Base-by-base conservation (phyloP, 1,140 invertebrate species). In the Aculops lycopersici region DNA sequence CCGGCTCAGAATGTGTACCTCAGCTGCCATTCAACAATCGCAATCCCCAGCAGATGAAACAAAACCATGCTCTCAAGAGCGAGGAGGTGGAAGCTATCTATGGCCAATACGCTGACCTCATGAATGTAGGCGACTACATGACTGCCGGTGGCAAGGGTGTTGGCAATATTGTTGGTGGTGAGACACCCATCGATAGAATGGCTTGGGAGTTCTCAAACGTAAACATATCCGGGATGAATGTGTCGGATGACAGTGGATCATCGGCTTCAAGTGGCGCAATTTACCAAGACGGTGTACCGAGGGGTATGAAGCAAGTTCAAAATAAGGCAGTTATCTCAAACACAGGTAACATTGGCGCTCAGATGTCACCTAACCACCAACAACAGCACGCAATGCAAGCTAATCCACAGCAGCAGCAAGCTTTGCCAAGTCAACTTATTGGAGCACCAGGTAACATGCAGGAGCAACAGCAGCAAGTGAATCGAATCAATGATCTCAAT, bases 21-120 rank as follows among this genome's bases (percentile, higher is more conserved):
- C 24, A 31, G n/a, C n/a, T n/a, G 24, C 24, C 24, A n/a, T n/a
- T n/a, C n/a, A n/a, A 39, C 5, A 18, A n/a, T 39, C 16, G 16
- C 16, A 20, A 39, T 38, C 24, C 40, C 17, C 31, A 24, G 4
- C 21, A 24, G 21, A 20, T 19, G 13, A 16, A 17, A 3, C 36
- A 20, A 18, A 36, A 31, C 41, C 42, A 45, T 20, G 47, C 44
- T 18, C 77, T 31, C n/a, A 31, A 31, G 24, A 74, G 80, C 53
- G 75, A 41, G 21, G 45, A 50, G 37, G 44, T 43, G 3, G 48
- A 49, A 40, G 44, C 48, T 3, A 51, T 86, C 0, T 83, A 81
- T 52, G 78, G 76, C 0, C 58, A 84, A 0, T 84, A 83, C 50
- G 74, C 73, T 0, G 77, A 83, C 50, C 58, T 86, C 17, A 78